Evolutionary conservation across 35 echinoderm and acorn worm genomes (phyloP).

Genomic region (Stichopus chloronotus): DNA sequence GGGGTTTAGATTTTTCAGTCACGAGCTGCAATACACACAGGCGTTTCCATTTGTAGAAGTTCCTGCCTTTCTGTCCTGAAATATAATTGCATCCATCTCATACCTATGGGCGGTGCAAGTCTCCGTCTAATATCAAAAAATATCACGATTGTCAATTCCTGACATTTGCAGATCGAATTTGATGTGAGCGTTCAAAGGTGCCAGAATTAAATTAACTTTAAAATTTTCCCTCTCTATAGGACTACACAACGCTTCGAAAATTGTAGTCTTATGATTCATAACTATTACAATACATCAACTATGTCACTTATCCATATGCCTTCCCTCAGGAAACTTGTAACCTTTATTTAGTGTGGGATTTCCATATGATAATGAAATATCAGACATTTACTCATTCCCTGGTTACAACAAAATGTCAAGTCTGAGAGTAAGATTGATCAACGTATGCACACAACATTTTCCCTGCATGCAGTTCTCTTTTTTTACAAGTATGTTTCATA

Average conservation of each 20-base stretch:
- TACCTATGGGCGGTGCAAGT: not conserved
- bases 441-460: not conserved
- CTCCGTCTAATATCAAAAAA: not conserved
- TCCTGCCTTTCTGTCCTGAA: too few species aligned
- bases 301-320: not conserved
- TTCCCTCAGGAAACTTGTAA: not conserved
- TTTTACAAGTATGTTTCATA: too few species aligned
- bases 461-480: too few species aligned
- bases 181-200: slow-evolving; percentile 7
- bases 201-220: slow-evolving; percentile 28
- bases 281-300: not conserved
- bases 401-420: not conserved
- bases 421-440: not conserved
- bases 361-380: not conserved
- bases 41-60: too few species aligned
- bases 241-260: not conserved
- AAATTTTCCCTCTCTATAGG: not conserved
- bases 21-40: too few species aligned
- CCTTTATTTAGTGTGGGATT: not conserved
- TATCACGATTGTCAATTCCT: not conserved
- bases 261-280: not conserved
- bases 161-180: not conserved
- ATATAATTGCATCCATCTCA: too few species aligned
- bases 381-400: not conserved
- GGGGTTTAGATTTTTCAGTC: too few species aligned